phyloP scores from a whole-genome alignment of 1,140 invertebrate species.

The Bicyclus anynana region DNA sequence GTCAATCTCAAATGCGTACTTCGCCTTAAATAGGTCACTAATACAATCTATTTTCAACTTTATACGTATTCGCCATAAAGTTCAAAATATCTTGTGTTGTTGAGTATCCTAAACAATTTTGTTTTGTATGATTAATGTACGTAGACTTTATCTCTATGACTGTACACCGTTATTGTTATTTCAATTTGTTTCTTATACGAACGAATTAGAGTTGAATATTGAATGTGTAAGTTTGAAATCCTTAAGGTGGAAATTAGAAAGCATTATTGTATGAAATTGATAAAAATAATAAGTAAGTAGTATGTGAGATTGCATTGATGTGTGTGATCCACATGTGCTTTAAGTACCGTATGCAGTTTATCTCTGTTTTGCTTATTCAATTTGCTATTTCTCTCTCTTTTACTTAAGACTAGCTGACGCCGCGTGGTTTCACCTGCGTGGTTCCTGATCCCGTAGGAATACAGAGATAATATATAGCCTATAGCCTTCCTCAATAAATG shows the following conservation, averaged over 20 bases:
- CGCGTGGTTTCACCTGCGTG: no score
- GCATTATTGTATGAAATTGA: constrained; percentile 52
- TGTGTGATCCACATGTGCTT: constrained; percentile 25
- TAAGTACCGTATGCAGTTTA: constrained; percentile 12
- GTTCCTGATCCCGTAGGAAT: no score
- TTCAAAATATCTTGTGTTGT: constrained; percentile 9
- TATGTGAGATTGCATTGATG: constrained; percentile 43
- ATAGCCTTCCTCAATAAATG: no score
- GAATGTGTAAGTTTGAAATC: constrained; percentile 24
- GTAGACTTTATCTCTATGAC: constrained; percentile 18
- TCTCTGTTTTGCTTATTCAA: no score
- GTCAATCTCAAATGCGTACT: constrained; percentile 60
- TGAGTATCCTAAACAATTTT: constrained; percentile 21
- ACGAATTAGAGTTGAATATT: constrained; percentile 20
- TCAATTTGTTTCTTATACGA: constrained; percentile 28
- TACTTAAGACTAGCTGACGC: no score
- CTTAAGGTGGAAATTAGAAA: constrained; percentile 53
- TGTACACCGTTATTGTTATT: constrained; percentile 3
- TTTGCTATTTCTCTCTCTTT: no score
- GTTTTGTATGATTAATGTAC: constrained; percentile 27
- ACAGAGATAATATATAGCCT: no score
- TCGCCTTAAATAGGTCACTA: constrained; percentile 41
- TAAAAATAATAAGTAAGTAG: constrained; percentile 39
- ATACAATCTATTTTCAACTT: constrained; percentile 11
- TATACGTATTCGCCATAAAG: constrained; percentile 8